Evolutionary conservation across 2,113 vertebrate genomes (phyloP), one percentile per base, ranked within the genome.

Genomic region (Jacana jacana): DNA sequence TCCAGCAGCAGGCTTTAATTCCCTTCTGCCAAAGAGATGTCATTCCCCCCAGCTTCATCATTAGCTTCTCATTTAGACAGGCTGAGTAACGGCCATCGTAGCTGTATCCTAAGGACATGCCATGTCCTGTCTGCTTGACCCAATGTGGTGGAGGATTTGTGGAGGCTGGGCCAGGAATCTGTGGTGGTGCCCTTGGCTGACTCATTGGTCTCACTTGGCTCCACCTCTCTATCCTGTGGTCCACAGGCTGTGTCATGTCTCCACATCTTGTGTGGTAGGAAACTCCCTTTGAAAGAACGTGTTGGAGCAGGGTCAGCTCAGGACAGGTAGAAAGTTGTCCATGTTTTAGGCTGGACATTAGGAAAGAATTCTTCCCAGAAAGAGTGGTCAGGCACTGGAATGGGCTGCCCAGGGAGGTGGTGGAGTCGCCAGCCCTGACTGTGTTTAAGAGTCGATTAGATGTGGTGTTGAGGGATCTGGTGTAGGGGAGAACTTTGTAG

Each of bases 121-220:
- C 28, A 2, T 6, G 33, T 58, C 28, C 57, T 8, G 1, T 12
- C 35, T n/a, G 9, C 27, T 46, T 71, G 33, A 65, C 28, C 13
- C 33, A 35, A 17, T 0, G 1, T 0, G 0, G 30, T 22, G 25
- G 24, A 68, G n/a, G 0, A 0, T 60, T 86, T 80, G 39, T 80
- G 52, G 75, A 68, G 58, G 17, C 25, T 28, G 33, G 18, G 12
- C 20, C 33, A 46, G 57, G 55, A 69, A 37, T 14, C 24, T 24
- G 22, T 5, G 33, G 22, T 5, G 33, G 24, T 44, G 57, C 27
- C 35, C 13, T 30, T 51, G 55, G 30, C 37, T 14, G 22, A 40
- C 1, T 1, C 0, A 9, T 33, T 49, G 13, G 17, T 40, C 28
- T 35, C 9, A 3, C 37, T 51, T 58, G 33, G 37, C 33, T 77